Percentiles rank a stretch among this genome's conserved stretches.
Conservation (phyloP, 1,140 invertebrate species). For the Psix sp. region DNA sequence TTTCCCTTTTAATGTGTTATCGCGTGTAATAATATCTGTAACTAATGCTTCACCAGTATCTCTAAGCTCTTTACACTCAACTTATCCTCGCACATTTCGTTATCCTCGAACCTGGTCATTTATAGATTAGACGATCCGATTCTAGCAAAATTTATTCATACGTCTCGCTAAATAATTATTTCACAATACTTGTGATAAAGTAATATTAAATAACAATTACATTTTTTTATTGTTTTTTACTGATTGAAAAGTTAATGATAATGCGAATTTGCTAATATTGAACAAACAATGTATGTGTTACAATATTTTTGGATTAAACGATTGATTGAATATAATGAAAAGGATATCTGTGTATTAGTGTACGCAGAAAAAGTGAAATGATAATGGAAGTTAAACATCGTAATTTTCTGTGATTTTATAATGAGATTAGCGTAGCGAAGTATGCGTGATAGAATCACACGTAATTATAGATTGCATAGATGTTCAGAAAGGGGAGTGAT, state of each 20-base stretch:
- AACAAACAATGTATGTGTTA: too few relatives aligned
- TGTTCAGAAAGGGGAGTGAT: conserved; percentile 32
- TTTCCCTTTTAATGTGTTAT: conserved; percentile 46
- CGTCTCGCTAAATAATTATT: too few relatives aligned
- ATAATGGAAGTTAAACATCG: conserved; percentile 31
- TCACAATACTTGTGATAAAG: too few relatives aligned
- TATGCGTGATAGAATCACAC: conserved; percentile 29
- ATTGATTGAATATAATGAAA: too few relatives aligned
- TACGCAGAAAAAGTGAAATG: not conserved
- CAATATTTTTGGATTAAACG: too few relatives aligned
- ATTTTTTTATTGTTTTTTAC: too few relatives aligned
- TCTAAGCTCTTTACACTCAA: conserved; percentile 29
- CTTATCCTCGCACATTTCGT: conserved; percentile 12
- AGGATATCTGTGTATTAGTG: too few relatives aligned
- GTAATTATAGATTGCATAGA: conserved; percentile 40
- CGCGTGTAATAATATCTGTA: conserved; percentile 35
- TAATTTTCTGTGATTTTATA: conserved; percentile 30
- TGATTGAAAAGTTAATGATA: too few relatives aligned
- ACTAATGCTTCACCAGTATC: conserved; percentile 24
- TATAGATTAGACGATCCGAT: conserved; percentile 26
- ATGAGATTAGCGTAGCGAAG: conserved; percentile 33
- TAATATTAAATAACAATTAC: too few relatives aligned
- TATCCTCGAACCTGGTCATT: conserved; percentile 15
- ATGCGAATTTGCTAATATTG: too few relatives aligned
- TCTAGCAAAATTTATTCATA: too few relatives aligned